Evolutionary conservation across 2,888 invertebrate genomes (phyloP).

Genomic region (Idaea straminata): DNA sequence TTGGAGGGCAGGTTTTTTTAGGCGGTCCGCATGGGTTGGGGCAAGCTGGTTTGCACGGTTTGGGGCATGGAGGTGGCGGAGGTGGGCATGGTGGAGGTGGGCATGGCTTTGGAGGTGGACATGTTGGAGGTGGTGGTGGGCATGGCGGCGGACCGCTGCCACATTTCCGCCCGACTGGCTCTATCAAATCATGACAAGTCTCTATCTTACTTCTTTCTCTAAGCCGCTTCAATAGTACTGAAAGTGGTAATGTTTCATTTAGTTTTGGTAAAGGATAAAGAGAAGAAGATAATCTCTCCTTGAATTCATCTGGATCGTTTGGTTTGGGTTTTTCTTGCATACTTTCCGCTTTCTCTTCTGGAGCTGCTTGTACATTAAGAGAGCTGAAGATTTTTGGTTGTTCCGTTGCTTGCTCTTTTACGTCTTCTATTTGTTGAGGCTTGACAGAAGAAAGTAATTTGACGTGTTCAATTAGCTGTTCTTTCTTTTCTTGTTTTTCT

Average conservation of each 20-base stretch:
- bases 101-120: slow-evolving; percentile 22
- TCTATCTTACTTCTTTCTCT: slow-evolving; percentile 41
- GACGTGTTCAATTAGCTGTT: neutral
- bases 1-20: slow-evolving; percentile 25
- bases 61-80: slow-evolving; percentile 28
- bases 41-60: slow-evolving; percentile 29
- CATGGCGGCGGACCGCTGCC: slow-evolving; percentile 25
- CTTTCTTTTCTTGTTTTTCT: neutral
- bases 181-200: slow-evolving; percentile 24
- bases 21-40: slow-evolving; percentile 23
- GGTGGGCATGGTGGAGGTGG: slow-evolving; percentile 15
- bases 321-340: neutral
- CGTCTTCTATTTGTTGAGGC: neutral
- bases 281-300: neutral
- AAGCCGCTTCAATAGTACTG: slow-evolving; percentile 48
- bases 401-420: neutral
- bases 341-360: neutral
- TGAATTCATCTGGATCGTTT: neutral
- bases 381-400: neutral
- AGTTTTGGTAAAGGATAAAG: neutral
- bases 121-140: slow-evolving; percentile 30
- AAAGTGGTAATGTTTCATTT: slow-evolving; percentile 36
- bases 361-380: neutral
- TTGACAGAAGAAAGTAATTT: neutral
- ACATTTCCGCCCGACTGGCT: slow-evolving; percentile 30